phyloP scores from a whole-genome alignment of 2,797 vertebrate species.

The Trichosurus vulpecula region DNA sequence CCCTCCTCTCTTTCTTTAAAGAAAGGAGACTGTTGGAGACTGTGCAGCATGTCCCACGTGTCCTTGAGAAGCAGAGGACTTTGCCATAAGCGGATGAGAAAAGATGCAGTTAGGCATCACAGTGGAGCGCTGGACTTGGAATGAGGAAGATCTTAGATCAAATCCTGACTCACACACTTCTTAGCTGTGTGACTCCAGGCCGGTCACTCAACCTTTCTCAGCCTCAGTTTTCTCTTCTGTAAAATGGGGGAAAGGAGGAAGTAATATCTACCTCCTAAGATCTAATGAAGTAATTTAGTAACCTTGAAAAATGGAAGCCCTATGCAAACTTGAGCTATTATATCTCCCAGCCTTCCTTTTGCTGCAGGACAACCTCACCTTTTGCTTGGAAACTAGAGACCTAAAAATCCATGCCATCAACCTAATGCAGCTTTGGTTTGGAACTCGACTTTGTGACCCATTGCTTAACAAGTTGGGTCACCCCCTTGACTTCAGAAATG shows the following conservation, averaged over 20 bases:
- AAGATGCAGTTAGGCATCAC: neutral
- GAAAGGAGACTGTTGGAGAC: neutral
- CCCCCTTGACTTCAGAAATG: neutral
- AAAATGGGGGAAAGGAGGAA: neutral
- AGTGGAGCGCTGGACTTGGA: neutral
- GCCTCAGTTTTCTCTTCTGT: neutral
- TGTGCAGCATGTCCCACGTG: neutral
- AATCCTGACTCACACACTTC: neutral
- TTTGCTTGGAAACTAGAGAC: neutral
- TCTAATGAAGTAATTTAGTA: neutral
- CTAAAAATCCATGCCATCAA: neutral
- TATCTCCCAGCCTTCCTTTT: neutral
- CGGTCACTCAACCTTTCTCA: neutral
- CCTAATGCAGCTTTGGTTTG: neutral
- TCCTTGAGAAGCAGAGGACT: neutral
- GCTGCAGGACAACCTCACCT: neutral
- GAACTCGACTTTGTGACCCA: neutral
- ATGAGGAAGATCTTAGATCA: neutral
- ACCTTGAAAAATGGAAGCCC: neutral
- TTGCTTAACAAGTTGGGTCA: neutral
- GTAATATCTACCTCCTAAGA: neutral
- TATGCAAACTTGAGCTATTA: neutral
- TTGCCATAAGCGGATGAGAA: neutral
- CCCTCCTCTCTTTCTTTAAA: neutral
- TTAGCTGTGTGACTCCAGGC: neutral